Conservation (phyloP, 2,888 invertebrate species). For the Sipunculus nudus region DNA sequence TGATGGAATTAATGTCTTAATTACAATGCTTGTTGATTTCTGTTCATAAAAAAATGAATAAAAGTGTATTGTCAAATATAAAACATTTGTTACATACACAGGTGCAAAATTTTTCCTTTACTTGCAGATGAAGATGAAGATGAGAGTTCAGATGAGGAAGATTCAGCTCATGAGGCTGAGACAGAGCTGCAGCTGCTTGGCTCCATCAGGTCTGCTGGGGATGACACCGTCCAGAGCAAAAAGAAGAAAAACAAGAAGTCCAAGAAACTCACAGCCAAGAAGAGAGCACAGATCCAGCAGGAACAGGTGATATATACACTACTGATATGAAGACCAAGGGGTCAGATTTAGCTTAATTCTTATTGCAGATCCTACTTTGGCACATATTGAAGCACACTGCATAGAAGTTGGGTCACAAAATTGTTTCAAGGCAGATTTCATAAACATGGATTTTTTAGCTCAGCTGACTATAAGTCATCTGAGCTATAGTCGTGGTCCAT, state of each 20-base stretch:
- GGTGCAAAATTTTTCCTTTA: too few relatives aligned
- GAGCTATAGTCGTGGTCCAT: too few relatives aligned
- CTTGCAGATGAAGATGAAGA: constrained; percentile 22
- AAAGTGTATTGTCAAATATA: too few relatives aligned
- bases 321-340: background rate
- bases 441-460: constrained; percentile 17
- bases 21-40: too few relatives aligned
- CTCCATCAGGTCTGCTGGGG: constrained; percentile 40
- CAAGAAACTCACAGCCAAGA: constrained; percentile 30
- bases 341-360: background rate
- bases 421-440: constrained; percentile 13
- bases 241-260: constrained; percentile 56
- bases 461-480: too few relatives aligned
- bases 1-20: too few relatives aligned
- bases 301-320: constrained; percentile 43
- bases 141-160: constrained; percentile 11
- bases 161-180: constrained; percentile 6
- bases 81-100: too few relatives aligned
- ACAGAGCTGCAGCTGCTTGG: constrained; percentile 44
- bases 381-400: too few relatives aligned
- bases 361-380: background rate
- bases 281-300: constrained; percentile 42
- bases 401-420: background rate
- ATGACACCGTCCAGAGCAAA: constrained; percentile 32
- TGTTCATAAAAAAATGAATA: too few relatives aligned